A percentile compares a stretch with the other conserved stretches of the same genome.
phyloP scores from a whole-genome alignment of 2,113 vertebrate genomes.

The Candoia aspera region DNA sequence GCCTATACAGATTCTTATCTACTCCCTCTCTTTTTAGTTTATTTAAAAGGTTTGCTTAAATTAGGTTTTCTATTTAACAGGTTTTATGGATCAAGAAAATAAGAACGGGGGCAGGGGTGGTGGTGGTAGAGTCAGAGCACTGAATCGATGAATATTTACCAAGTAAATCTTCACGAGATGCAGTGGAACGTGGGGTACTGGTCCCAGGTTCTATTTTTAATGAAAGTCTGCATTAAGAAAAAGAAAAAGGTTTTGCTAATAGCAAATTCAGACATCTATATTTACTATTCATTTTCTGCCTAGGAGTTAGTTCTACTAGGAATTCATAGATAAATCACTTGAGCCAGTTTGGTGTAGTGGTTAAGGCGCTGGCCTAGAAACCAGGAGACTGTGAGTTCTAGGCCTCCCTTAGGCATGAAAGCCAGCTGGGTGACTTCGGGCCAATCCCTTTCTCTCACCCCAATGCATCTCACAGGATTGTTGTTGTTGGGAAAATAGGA shows the following conservation, averaged over 20 bases:
- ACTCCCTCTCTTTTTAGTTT: neutral
- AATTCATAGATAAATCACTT: neutral
- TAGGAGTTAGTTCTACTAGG: neutral
- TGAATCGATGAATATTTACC: constrained; percentile 73
- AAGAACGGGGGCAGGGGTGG: neutral
- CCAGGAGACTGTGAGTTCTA: neutral
- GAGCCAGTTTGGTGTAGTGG: neutral
- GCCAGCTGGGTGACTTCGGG: neutral
- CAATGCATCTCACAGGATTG: neutral
- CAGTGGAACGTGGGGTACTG: constrained; percentile 90
- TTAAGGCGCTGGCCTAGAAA: neutral
- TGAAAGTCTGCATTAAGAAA: constrained; percentile 83
- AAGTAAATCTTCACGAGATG: constrained; percentile 92
- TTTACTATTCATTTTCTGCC: neutral
- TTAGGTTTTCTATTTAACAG: neutral
- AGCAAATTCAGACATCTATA: neutral
- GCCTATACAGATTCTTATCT: neutral
- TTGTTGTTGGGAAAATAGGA: neutral
- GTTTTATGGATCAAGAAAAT: neutral
- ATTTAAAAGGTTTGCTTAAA: neutral
- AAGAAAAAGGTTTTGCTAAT: constrained; percentile 38
- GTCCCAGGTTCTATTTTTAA: constrained; percentile 97
- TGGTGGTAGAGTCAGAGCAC: neutral
- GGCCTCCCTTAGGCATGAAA: neutral
- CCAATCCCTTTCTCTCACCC: neutral